Evolutionary conservation across 2,888 invertebrate genomes (phyloP).

Genomic region (Penaeus monodon): DNA sequence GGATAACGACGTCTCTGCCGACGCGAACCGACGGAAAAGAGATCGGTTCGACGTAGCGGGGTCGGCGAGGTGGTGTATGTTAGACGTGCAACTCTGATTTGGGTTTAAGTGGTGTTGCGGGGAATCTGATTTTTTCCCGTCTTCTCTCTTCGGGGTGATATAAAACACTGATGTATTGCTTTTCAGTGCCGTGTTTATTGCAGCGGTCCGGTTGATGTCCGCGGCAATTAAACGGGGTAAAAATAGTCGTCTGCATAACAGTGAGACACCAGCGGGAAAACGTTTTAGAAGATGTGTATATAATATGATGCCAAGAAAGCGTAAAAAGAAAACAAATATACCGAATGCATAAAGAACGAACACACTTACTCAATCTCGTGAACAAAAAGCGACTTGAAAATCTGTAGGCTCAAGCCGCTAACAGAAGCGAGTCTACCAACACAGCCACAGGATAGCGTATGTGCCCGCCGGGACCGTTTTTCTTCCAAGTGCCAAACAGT

Average conservation of each 20-base stretch:
- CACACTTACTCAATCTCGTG: too few species aligned
- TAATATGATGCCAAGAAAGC: too few species aligned
- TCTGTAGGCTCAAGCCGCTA: too few species aligned
- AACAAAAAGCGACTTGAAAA: too few species aligned
- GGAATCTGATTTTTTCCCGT: neutral
- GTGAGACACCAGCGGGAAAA: too few species aligned
- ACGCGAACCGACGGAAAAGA: neutral
- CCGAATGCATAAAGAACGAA: too few species aligned
- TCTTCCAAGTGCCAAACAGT: constrained; percentile 53
- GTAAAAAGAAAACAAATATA: too few species aligned
- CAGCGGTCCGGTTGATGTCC: too few species aligned
- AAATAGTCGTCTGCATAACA: too few species aligned
- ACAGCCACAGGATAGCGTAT: constrained; percentile 35
- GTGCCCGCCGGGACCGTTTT: constrained; percentile 31
- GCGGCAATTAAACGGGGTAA: too few species aligned
- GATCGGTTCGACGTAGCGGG: neutral
- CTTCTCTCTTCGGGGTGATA: neutral
- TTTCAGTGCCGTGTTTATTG: too few species aligned
- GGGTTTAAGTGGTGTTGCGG: constrained; percentile 29
- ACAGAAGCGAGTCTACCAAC: constrained; percentile 9
- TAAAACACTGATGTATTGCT: neutral
- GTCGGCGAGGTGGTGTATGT: neutral
- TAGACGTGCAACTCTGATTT: constrained; percentile 19
- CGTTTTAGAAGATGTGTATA: too few species aligned
- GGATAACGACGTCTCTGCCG: neutral